These are phyloP conservation scores for Drosophila suzukii DNA, from an alignment of 1,140 invertebrate genomes.

Conservation along the genomic window DNA sequence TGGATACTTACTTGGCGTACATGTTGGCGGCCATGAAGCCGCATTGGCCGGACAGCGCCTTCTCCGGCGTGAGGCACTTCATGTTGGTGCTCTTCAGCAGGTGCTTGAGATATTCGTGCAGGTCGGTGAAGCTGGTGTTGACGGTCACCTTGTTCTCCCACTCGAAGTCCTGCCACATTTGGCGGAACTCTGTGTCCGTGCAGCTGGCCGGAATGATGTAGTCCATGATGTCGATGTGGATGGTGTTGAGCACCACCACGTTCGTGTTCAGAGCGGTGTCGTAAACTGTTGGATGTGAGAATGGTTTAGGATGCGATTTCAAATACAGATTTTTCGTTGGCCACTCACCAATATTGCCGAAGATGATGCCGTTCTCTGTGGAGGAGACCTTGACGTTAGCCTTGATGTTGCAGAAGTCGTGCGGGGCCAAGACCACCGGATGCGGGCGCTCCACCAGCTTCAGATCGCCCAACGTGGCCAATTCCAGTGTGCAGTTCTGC, in stretches of 20 bases:
- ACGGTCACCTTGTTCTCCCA: conserved; percentile 99
- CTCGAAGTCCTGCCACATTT: conserved; percentile 99
- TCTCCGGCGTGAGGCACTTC: conserved; percentile 98
- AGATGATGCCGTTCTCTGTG: conserved; percentile 99
- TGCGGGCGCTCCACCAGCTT: conserved; percentile 99
- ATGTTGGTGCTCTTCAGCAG: conserved; percentile 98
- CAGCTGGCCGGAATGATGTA: conserved; percentile 99
- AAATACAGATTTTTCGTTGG: neutral
- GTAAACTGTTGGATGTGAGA: conserved; percentile 89
- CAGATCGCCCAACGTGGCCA: conserved; percentile 98
- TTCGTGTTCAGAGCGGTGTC: conserved; percentile 97
- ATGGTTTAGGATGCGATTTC: neutral
- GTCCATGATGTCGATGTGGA: conserved; percentile 99
- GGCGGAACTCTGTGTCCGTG: conserved; percentile 97
- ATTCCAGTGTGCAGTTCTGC: conserved; percentile 98
- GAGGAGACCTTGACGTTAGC: conserved; percentile 98
- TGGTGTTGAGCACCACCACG: conserved; percentile 99
- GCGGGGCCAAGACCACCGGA: conserved; percentile 96
- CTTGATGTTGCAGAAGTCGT: conserved; percentile 99
- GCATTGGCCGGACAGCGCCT: conserved; percentile 97
- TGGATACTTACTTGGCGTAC: conserved; percentile 90
- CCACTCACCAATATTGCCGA: conserved; percentile 97
- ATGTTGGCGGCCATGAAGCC: conserved; percentile 99
- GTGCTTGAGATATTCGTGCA: conserved; percentile 97
- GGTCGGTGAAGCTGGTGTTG: conserved; percentile 96